Conservation (phyloP, 2,888 invertebrate species). For the Boloria euphrosyne region DNA sequence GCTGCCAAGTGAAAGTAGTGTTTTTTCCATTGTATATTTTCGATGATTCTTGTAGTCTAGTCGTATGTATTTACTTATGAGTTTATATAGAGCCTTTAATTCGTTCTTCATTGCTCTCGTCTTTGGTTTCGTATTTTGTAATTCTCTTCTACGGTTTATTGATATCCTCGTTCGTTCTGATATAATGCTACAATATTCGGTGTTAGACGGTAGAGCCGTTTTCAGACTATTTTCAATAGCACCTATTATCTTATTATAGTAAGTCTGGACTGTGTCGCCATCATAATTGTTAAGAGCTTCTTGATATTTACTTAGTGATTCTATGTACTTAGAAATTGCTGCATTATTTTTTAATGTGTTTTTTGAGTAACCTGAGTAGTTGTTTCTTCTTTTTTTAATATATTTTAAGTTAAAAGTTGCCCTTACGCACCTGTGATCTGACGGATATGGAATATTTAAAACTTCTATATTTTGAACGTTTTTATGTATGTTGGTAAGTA, state of each 20-base stretch:
- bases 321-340: not conserved
- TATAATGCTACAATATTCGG: not conserved
- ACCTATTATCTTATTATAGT: not conserved
- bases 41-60: not conserved
- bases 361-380: not conserved
- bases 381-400: conserved; percentile 14
- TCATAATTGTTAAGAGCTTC: not conserved
- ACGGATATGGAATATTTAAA: conserved; percentile 16
- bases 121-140: not conserved
- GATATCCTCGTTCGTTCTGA: not conserved
- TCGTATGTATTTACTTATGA: conserved; percentile 1
- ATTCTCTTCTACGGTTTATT: not conserved
- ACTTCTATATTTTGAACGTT: conserved; percentile 28
- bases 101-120: no score
- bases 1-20: not conserved
- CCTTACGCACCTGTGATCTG: conserved; percentile 28
- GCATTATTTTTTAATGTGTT: not conserved
- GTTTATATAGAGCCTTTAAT: conserved; percentile 6
- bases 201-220: not conserved
- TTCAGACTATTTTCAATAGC: no score
- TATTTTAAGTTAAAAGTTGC: no score
- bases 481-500: conserved; percentile 24
- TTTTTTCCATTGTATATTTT: not conserved
- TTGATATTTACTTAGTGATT: not conserved
- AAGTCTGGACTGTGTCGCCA: not conserved